These are phyloP conservation scores for Lasioglossum morio DNA, from an alignment of 2,888 invertebrate genomes.

Conservation along the genomic window DNA sequence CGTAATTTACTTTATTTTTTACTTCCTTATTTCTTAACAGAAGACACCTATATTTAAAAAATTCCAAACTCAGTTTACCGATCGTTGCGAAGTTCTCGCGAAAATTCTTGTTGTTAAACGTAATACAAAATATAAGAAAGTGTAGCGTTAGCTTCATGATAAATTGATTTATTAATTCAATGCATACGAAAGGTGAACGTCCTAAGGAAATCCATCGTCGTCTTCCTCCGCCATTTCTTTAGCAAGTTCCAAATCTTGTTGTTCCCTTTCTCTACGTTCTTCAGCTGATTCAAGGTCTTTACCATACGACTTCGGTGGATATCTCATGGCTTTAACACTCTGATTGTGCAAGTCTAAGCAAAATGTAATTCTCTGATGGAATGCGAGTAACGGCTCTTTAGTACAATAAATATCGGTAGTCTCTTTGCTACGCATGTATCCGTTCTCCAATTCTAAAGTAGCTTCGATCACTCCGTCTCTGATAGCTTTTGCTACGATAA, in stretches of 20 bases:
- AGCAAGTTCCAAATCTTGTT: conserved; percentile 99
- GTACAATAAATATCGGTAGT: conserved; percentile 98
- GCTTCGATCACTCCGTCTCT: conserved; percentile 99
- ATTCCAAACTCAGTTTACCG: neutral
- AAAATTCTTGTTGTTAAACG: neutral
- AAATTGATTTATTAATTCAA: conserved; percentile 42
- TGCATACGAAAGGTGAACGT: conserved; percentile 5
- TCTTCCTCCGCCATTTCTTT: conserved; percentile 99
- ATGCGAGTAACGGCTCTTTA: conserved; percentile 97
- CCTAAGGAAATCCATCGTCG: conserved; percentile 93
- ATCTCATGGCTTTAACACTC: conserved; percentile 99
- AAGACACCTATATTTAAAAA: conserved; percentile 17
- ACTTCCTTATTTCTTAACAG: conserved; percentile 15
- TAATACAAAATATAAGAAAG: conserved; percentile 25
- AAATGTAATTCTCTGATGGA: conserved; percentile 98
- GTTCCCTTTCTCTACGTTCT: conserved; percentile 97
- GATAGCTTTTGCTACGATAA: conserved; percentile 99
- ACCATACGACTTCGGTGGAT: conserved; percentile 99
- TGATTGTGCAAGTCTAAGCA: conserved; percentile 99
- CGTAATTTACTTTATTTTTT: neutral
- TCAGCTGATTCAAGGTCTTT: conserved; percentile 99
- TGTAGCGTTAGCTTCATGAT: neutral
- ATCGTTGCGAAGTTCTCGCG: neutral
- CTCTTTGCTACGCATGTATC: conserved; percentile 98
- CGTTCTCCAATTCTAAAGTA: conserved; percentile 96